A percentile compares a stretch with the other conserved stretches of the same genome.
These are phyloP conservation scores for Gallinago stenura DNA, from an alignment of 2,797 vertebrate species.

Conservation along the genomic window DNA sequence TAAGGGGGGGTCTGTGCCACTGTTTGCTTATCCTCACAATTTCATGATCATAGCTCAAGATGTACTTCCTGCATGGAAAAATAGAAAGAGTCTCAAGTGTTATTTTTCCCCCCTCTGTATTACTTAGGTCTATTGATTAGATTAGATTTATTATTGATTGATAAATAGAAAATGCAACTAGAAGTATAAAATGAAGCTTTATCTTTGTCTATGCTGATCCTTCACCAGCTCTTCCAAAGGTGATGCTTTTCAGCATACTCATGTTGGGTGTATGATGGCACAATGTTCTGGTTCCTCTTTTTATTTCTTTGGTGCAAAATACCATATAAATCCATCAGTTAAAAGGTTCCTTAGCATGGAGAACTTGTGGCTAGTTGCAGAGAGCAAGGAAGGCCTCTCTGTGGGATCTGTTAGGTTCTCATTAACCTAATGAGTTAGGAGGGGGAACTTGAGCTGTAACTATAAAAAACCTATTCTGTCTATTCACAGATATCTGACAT, in stretches of 20 bases:
- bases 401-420: not conserved
- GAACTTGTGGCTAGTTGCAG: not conserved
- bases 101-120: not conserved
- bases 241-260: fast-evolving
- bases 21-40: not conserved
- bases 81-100: not conserved
- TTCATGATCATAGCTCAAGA: not conserved
- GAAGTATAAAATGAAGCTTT: not conserved
- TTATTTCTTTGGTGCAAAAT: not conserved
- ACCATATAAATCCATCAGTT: not conserved
- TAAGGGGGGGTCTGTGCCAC: not conserved
- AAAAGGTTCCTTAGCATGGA: not conserved
- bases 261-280: not conserved
- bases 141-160: not conserved
- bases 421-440: not conserved
- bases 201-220: not conserved
- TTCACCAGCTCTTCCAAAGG: not conserved
- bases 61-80: not conserved
- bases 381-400: not conserved
- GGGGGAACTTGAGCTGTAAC: fast-evolving
- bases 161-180: not conserved
- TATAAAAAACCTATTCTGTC: not conserved
- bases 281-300: not conserved
- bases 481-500: not conserved
- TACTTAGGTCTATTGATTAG: not conserved